Evolutionary conservation across 2,888 invertebrate species (phyloP).

Genomic region (Entomobrya proxima): DNA sequence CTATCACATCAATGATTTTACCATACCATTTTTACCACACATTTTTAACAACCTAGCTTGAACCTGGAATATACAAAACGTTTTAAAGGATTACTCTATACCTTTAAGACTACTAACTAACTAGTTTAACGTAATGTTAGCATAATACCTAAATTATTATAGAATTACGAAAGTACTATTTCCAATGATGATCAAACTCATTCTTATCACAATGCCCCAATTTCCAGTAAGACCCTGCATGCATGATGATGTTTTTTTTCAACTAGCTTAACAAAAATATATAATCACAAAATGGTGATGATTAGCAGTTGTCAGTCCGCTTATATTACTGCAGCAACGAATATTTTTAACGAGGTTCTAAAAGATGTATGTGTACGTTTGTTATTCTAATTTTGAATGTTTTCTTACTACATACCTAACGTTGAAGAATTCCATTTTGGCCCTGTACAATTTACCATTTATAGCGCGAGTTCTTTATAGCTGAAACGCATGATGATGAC

Average conservation of each 20-base stretch:
- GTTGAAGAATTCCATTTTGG: background rate
- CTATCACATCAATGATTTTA: background rate
- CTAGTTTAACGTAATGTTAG: background rate
- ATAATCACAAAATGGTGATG: background rate
- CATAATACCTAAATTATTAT: background rate
- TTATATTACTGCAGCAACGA: background rate
- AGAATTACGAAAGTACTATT: too few relatives aligned
- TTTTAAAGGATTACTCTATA: too few relatives aligned
- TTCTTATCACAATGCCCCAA: background rate
- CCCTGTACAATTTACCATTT: too few relatives aligned
- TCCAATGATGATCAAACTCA: too few relatives aligned
- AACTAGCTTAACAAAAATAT: background rate
- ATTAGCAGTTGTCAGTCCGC: conserved; percentile 49
- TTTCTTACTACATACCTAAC: too few relatives aligned
- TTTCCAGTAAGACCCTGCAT: background rate
- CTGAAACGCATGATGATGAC: conserved; percentile 7
- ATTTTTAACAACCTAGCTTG: background rate
- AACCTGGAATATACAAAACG: too few relatives aligned
- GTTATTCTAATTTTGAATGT: too few relatives aligned
- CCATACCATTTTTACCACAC: background rate
- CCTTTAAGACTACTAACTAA: background rate
- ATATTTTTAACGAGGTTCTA: background rate
- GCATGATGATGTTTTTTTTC: background rate
- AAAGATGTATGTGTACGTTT: background rate
- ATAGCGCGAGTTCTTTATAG: background rate